phyloP scores from a whole-genome alignment of 1,140 invertebrate genomes.

The Drosophila novamexicana region DNA sequence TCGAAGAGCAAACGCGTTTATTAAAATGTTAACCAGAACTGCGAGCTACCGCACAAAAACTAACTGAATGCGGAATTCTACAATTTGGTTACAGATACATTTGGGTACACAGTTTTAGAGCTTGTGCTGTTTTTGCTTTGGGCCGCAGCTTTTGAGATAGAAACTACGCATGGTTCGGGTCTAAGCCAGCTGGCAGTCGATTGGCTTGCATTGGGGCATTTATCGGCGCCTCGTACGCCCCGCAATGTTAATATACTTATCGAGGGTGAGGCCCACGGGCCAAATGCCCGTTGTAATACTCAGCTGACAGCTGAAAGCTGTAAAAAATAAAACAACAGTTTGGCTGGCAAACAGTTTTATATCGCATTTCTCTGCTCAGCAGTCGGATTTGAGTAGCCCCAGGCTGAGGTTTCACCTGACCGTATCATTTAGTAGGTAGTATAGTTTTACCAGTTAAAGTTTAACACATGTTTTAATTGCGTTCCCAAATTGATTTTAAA shows the following conservation, averaged over 20 bases:
- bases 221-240: slow-evolving; percentile 10
- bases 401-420: slow-evolving; percentile 31
- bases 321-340: slow-evolving; percentile 22
- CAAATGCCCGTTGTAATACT: slow-evolving; percentile 27
- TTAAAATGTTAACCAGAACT: background rate
- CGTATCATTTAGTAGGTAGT: too few relatives aligned
- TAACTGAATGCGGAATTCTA: slow-evolving; percentile 5
- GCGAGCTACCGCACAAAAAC: background rate
- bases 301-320: slow-evolving; percentile 45
- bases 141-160: slow-evolving; percentile 26
- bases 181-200: slow-evolving; percentile 14
- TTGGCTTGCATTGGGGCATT: background rate
- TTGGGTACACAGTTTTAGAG: slow-evolving; percentile 10
- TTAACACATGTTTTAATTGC: slow-evolving; percentile 27
- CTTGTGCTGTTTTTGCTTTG: slow-evolving; percentile 26
- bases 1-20: background rate
- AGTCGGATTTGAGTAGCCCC: slow-evolving; percentile 4
- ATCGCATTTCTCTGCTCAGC: slow-evolving; percentile 24
- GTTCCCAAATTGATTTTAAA: slow-evolving; percentile 39
- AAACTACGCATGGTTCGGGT: background rate
- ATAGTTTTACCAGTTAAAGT: slow-evolving; percentile 2
- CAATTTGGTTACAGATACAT: slow-evolving; percentile 13
- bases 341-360: slow-evolving; percentile 29
- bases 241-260: slow-evolving; percentile 46
- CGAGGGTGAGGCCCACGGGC: slow-evolving; percentile 21